A percentile compares a stretch with the other conserved stretches of the same genome.
phyloP scores from a whole-genome alignment of 1,140 invertebrate genomes.

The Anoplolepis gracilipes region DNA sequence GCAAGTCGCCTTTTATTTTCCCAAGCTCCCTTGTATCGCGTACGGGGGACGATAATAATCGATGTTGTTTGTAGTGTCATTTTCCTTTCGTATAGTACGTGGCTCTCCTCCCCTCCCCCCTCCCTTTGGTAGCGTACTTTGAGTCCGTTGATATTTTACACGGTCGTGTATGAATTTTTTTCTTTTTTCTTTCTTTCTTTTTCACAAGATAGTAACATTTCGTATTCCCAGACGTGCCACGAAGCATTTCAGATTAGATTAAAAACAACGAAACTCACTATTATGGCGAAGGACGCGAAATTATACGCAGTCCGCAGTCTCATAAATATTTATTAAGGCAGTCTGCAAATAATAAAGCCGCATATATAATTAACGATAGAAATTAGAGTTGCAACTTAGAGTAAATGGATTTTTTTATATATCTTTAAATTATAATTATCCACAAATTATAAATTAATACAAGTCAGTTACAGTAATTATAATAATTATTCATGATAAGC shows the following conservation, averaged over 20 bases:
- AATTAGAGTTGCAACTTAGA: not conserved
- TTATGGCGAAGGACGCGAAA: not conserved
- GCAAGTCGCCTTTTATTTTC: too few species aligned
- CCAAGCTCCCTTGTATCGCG: slow-evolving; percentile 11
- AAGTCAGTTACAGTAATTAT: not conserved
- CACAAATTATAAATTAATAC: not conserved
- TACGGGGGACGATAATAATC: slow-evolving; percentile 19
- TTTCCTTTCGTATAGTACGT: not conserved
- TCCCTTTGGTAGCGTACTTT: not conserved
- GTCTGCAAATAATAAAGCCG: too few species aligned
- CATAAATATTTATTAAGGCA: slow-evolving; percentile 29
- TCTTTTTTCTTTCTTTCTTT: not conserved
- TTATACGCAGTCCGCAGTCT: not conserved
- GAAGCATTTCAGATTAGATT: slow-evolving; percentile 33
- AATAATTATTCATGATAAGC: not conserved
- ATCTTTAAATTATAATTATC: not conserved
- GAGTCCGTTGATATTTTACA: not conserved
- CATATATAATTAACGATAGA: slow-evolving; percentile 4
- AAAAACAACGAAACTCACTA: slow-evolving; percentile 19
- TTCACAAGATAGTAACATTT: not conserved
- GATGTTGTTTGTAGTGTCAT: slow-evolving; percentile 8
- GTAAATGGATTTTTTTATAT: not conserved
- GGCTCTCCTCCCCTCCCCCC: too few species aligned
- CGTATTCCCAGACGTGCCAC: not conserved
- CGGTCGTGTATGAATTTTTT: not conserved